Conservation (phyloP, 1,140 invertebrate species). For the Tetramorium alpestre region DNA sequence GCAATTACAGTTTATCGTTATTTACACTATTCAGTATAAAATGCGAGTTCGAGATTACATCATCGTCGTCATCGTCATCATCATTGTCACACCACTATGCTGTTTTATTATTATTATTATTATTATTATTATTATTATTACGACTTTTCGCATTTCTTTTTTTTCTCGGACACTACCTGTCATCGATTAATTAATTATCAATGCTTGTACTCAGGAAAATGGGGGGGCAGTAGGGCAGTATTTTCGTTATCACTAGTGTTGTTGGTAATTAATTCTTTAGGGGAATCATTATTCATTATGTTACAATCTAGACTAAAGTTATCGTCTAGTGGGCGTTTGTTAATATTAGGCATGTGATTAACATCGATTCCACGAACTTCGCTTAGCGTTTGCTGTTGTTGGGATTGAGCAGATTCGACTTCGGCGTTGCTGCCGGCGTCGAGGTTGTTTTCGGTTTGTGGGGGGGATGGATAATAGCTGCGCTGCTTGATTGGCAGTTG, state of each 20-base stretch:
- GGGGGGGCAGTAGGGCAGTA: slow-evolving; percentile 84
- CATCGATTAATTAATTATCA: slow-evolving; percentile 83
- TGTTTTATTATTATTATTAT: slow-evolving; percentile 41
- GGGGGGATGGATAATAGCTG: slow-evolving; percentile 81
- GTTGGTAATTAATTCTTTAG: slow-evolving; percentile 83
- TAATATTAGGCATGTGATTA: slow-evolving; percentile 84
- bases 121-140: slow-evolving; percentile 47
- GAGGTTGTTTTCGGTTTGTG: slow-evolving; percentile 78
- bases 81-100: slow-evolving; percentile 78
- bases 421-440: slow-evolving; percentile 71
- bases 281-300: slow-evolving; percentile 82
- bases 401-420: slow-evolving; percentile 83
- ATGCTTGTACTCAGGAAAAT: slow-evolving; percentile 87
- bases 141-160: slow-evolving; percentile 21
- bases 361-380: slow-evolving; percentile 82
- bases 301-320: slow-evolving; percentile 85
- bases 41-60: slow-evolving; percentile 84
- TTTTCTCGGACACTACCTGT: slow-evolving; percentile 80
- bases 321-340: slow-evolving; percentile 83
- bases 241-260: slow-evolving; percentile 85
- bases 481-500: slow-evolving; percentile 78
- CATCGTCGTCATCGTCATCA: slow-evolving; percentile 43
- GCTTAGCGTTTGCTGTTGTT: slow-evolving; percentile 78
- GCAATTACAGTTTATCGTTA: slow-evolving; percentile 81
- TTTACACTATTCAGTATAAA: slow-evolving; percentile 86